Conservation (phyloP, 1,140 invertebrate species). For the Amphibalanus amphitrite region DNA sequence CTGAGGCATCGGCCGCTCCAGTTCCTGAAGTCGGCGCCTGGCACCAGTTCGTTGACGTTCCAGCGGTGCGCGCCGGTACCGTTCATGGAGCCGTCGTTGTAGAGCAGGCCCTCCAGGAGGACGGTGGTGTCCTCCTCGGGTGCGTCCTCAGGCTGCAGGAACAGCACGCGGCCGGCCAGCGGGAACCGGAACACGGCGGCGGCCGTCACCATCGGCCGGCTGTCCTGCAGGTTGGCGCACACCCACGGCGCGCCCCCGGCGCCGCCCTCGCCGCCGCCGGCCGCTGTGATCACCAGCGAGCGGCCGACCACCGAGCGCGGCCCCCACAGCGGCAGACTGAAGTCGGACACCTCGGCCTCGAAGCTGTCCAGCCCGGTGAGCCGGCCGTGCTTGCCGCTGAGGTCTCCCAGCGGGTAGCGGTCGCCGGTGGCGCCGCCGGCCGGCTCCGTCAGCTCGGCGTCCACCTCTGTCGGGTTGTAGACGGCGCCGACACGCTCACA, state of each 20-base stretch:
- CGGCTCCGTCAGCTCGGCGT: slow-evolving; percentile 20
- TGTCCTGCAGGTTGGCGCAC: slow-evolving; percentile 30
- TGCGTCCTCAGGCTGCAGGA: slow-evolving; percentile 60
- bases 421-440: slow-evolving; percentile 54
- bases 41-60: slow-evolving; percentile 39
- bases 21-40: slow-evolving; percentile 75
- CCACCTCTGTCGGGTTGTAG: slow-evolving; percentile 33
- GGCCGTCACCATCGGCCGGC: slow-evolving; percentile 24
- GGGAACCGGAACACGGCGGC: slow-evolving; percentile 48
- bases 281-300: slow-evolving; percentile 53
- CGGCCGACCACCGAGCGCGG: slow-evolving; percentile 56
- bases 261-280: slow-evolving; percentile 27
- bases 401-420: slow-evolving; percentile 69
- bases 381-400: slow-evolving; percentile 61
- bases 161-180: slow-evolving; percentile 63
- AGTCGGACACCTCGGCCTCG: slow-evolving; percentile 42
- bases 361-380: slow-evolving; percentile 22
- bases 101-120: slow-evolving; percentile 46
- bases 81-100: slow-evolving; percentile 68
- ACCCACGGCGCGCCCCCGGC: slow-evolving; percentile 28
- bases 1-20: slow-evolving; percentile 70
- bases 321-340: slow-evolving; percentile 69
- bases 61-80: slow-evolving; percentile 53
- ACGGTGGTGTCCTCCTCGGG: slow-evolving; percentile 59
- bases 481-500: slow-evolving; percentile 27